phyloP scores from a whole-genome alignment of 1,140 invertebrate genomes.

The Artemia franciscana region DNA sequence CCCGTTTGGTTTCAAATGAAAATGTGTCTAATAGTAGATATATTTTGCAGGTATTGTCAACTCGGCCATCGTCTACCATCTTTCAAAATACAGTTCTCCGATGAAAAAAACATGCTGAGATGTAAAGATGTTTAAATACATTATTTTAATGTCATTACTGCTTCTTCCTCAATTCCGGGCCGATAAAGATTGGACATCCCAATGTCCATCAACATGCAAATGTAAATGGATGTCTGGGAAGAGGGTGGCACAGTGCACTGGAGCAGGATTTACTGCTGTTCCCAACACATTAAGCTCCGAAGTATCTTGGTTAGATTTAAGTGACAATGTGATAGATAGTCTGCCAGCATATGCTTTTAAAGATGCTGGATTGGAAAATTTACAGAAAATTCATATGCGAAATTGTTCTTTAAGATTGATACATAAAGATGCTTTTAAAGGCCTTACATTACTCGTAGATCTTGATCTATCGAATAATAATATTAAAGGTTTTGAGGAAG shows the following conservation, averaged over 20 bases:
- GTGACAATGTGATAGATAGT: slow-evolving; percentile 46
- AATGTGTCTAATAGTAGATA: no score
- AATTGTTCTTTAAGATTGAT: slow-evolving; percentile 44
- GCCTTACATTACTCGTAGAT: slow-evolving; percentile 63
- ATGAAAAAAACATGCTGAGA: no score
- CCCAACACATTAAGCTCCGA: slow-evolving; percentile 48
- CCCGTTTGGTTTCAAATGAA: no score
- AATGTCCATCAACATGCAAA: slow-evolving; percentile 49
- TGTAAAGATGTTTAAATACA: no score
- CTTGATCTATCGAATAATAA: slow-evolving; percentile 54
- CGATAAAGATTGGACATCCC: slow-evolving; percentile 53
- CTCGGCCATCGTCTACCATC: no score
- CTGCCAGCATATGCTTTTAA: slow-evolving; percentile 57
- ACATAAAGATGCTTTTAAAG: slow-evolving; percentile 54
- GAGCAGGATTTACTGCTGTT: slow-evolving; percentile 43
- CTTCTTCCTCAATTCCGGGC: no score
- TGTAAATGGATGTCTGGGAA: slow-evolving; percentile 76
- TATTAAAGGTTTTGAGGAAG: slow-evolving; percentile 34
- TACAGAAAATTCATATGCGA: slow-evolving; percentile 54
- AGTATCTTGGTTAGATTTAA: slow-evolving; percentile 61
- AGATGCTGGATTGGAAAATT: slow-evolving; percentile 46
- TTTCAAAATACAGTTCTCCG: no score
- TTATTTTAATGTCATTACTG: no score
- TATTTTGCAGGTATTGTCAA: no score
- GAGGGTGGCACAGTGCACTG: slow-evolving; percentile 55